Base-by-base conservation (phyloP, 2,113 vertebrate species). In the Eublepharis macularius region DNA sequence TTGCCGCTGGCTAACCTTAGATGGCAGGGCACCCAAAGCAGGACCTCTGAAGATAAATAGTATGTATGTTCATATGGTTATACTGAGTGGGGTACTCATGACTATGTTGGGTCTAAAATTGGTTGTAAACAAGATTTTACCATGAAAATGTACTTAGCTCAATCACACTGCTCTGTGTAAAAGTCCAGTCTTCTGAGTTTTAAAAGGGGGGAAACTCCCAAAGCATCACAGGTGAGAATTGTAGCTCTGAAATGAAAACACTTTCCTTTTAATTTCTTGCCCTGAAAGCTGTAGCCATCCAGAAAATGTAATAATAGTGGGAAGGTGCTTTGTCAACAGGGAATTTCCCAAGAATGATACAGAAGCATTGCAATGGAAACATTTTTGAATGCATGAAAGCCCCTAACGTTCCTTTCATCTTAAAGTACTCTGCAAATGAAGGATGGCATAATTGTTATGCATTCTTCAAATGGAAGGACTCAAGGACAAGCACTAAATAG, bases 1-100 rank as follows among this genome's bases (percentile, higher is more conserved):
- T n/a, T n/a, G n/a, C n/a, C n/a, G n/a, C n/a, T n/a, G n/a, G n/a
- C n/a, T n/a, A n/a, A n/a, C n/a, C n/a, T n/a, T n/a, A n/a, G n/a
- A n/a, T n/a, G n/a, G n/a, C n/a, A n/a, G n/a, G n/a, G n/a, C n/a
- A n/a, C n/a, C n/a, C n/a, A n/a, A n/a, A n/a, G n/a, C n/a, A n/a
- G n/a, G n/a, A n/a, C n/a, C n/a, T n/a, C n/a, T n/a, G n/a, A n/a
- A n/a, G n/a, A n/a, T n/a, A n/a, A n/a, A n/a, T n/a, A n/a, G n/a
- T n/a, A n/a, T n/a, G n/a, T n/a, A n/a, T n/a, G n/a, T n/a, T n/a
- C n/a, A n/a, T n/a, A n/a, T n/a, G n/a, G n/a, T n/a, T n/a, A n/a
- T n/a, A n/a, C n/a, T n/a, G n/a, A n/a, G n/a, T n/a, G n/a, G 72
- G 78, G 74, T 90, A 79, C 82, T 90, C 91, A 6, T 80, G 87